Evolutionary conservation across 1,140 invertebrate species (phyloP).

Genomic region (Bombyx mori): ASM3026992v2 NC_085117.1:12611001-12611500

Average conservation of each 20-base stretch:
- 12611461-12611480: no score
- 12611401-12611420: no score
- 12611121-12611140: conserved; percentile 33
- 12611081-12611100: conserved; percentile 31
- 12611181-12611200: conserved; percentile 2
- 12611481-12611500: no score
- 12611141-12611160: conserved; percentile 5
- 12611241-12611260: neutral
- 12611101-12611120: conserved; percentile 57
- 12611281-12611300: no score
- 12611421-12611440: no score
- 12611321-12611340: no score
- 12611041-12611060: conserved; percentile 49
- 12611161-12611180: conserved; percentile 1
- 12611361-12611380: no score
- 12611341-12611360: no score
- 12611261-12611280: no score
- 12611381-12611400: no score
- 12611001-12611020: conserved; percentile 28
- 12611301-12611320: no score
- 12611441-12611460: no score
- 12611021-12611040: conserved; percentile 49
- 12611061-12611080: conserved; percentile 33
- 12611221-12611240: neutral
- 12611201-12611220: conserved; percentile 1